A percentile compares a stretch with the other conserved stretches of the same genome.
These are phyloP conservation scores for Agrotis ipsilon DNA, from an alignment of 2,888 invertebrate species.

Conservation along the genomic window DNA sequence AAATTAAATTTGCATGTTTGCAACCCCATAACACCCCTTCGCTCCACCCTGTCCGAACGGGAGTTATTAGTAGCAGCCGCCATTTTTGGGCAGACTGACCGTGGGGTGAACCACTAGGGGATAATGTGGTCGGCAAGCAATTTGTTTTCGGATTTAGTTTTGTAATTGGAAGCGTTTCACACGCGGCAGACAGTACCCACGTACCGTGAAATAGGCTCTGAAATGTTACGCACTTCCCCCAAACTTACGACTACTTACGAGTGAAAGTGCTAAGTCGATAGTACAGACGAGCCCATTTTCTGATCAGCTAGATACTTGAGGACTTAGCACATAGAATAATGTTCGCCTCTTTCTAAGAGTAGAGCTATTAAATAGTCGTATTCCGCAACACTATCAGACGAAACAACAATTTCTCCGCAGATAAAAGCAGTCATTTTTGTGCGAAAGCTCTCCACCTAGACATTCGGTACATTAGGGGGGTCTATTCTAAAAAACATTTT, in stretches of 20 bases:
- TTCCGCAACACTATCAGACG: constrained; percentile 77
- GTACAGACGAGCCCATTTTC: constrained; percentile 20
- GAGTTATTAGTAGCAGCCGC: constrained; percentile 75
- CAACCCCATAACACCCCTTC: constrained; percentile 82
- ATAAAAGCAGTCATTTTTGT: constrained; percentile 81
- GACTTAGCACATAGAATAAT: constrained; percentile 43
- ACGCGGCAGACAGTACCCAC: constrained; percentile 26
- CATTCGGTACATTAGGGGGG: constrained; percentile 84
- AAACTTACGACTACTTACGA: constrained; percentile 27
- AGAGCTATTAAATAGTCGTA: constrained; percentile 65
- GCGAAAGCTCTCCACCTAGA: constrained; percentile 81
- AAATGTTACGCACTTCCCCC: constrained; percentile 20
- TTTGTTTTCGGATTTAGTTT: constrained; percentile 73
- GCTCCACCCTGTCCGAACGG: constrained; percentile 70
- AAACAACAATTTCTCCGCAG: constrained; percentile 77
- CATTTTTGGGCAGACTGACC: constrained; percentile 77
- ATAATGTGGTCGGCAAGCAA: constrained; percentile 72
- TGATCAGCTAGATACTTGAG: constrained; percentile 29
- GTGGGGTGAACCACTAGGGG: constrained; percentile 68
- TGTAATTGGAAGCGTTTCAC: constrained; percentile 68
- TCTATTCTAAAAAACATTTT: constrained; percentile 82
- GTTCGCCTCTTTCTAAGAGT: constrained; percentile 45
- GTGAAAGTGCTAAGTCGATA: constrained; percentile 28
- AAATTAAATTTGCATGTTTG: constrained; percentile 89
- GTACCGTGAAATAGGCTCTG: constrained; percentile 33